Base-by-base conservation (phyloP, 2,888 invertebrate species). In the Argyresthia albistria region DNA sequence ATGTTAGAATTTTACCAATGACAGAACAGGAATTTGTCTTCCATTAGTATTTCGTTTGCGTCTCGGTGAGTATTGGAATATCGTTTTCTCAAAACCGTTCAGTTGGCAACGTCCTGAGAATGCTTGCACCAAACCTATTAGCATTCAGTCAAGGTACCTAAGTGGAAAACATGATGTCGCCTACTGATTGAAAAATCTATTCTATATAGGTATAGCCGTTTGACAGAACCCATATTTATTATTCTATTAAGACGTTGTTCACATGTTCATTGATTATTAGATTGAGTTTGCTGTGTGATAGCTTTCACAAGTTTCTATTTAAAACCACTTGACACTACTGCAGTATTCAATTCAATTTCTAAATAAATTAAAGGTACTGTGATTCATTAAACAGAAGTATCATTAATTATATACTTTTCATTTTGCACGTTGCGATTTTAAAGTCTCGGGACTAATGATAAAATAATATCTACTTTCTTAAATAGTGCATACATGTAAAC, bases 1-100 rank as follows among this genome's bases (percentile, higher is more conserved):
- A 82, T 73, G 75, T 70, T 67, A 73, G 71, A 68, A 69, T 76
- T 76, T 73, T 67, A 73, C 69, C 65, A 72, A 73, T 74, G 74
- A 75, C 70, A 65, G 57, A 72, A 67, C 65, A 68, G 79, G 83
- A 79, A 84, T 83, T 80, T 66, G 70, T 71, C 53, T 51, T 55
- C 60, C 67, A 78, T 84, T 77, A 69, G 72, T 74, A 86, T 79
- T 78, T 72, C 58, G 67, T 63, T 53, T 59, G 66, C 77, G 76
- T 76, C 61, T 10, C 58, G 42, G 62, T 70, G 3, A 25, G 25
- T 25, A 77, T 79, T 64, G 72, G 80, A 78, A 83, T 69, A 83
- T 78, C 74, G 81, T 84, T 78, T 83, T 83, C 83, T 81, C 68
- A 80, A 84, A 83, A 84, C 80, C 74, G 81, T 82, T 80, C 73